Evolutionary conservation across 2,888 invertebrate species (phyloP), one percentile per base, ranked within the genome.

Genomic region (Druceiella hillmani): DNA sequence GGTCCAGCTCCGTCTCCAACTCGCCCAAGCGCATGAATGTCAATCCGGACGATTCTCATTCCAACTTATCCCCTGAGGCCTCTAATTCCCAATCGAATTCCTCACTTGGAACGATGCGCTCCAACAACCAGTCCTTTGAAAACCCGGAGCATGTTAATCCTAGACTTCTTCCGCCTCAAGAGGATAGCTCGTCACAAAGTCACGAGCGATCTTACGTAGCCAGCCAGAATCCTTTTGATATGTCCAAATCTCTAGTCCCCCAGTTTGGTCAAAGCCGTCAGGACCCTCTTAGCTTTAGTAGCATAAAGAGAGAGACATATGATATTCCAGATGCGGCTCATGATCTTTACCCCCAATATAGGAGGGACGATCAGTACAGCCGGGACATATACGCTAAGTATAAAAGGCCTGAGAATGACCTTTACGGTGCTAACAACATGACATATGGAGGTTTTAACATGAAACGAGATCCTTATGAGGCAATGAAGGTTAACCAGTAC

Each of bases 331-430:
- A 67, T 47, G 61, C 63, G 46, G 66, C 68, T 17, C 68, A 70
- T 58, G 67, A 66, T 55, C 67, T 69, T 63, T 66, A 40, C 28
- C 36, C 61, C 41, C 68, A 69, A 46, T 65, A 64, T 51, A 35
- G 63, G 14, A 33, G 42, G 12, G 44, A 52, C 22, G 52, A 51
- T 36, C 49, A 49, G 2, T 48, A 48, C 43, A 36, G 17, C 22
- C 33, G 43, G 22, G 47, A 47, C 22, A 43, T 44, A 1, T 47
- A 45, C 22, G 42, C 35, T 9, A 12, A 43, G 30, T 47, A 45
- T 35, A 46, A 46, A 33, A 27, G 46, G 7, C 44, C 46, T 10
- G 46, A 46, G 2, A 44, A 46, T 13, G 41, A 43, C 41, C 39
- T 37, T 30, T 44, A 44, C 43, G 38, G 38, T 33, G 35, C 17